Conservation (phyloP, 1,140 invertebrate genomes). For the Arion vulgaris region DNA sequence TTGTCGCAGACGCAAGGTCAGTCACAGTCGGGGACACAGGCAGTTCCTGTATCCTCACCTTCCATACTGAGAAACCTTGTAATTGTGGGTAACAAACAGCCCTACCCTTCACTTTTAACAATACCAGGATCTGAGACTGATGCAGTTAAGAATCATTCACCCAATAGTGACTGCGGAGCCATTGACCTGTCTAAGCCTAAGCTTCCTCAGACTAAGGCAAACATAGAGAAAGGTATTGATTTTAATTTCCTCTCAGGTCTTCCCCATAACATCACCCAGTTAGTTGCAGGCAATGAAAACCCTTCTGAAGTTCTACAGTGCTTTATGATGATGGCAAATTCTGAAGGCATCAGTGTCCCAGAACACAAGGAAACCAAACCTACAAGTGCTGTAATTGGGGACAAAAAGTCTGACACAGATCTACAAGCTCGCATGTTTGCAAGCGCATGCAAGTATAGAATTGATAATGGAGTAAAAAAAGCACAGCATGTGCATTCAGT, state of each 20-base stretch:
- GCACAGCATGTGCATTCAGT: constrained; percentile 7
- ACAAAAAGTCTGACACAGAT: constrained; percentile 17
- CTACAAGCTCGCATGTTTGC: constrained; percentile 38
- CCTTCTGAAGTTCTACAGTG: background rate
- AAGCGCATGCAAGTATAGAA: constrained; percentile 27
- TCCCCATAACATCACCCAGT: background rate
- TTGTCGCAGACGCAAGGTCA: background rate
- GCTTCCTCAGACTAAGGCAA: background rate
- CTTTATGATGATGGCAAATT: constrained; percentile 1
- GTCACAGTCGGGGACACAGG: background rate
- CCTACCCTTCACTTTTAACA: background rate
- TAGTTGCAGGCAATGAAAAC: background rate
- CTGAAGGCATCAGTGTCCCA: background rate
- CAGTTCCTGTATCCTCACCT: background rate
- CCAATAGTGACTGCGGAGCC: constrained; percentile 24
- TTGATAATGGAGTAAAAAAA: background rate
- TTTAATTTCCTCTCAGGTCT: background rate
- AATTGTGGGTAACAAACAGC: background rate
- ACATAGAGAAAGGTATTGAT: background rate
- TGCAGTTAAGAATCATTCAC: background rate
- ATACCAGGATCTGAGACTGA: background rate
- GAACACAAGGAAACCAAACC: background rate
- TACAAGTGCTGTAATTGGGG: background rate
- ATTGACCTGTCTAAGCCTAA: constrained; percentile 38
- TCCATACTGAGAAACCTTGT: background rate